phyloP scores from a whole-genome alignment of 2,113 vertebrate species.

The Prunella himalayana region DNA sequence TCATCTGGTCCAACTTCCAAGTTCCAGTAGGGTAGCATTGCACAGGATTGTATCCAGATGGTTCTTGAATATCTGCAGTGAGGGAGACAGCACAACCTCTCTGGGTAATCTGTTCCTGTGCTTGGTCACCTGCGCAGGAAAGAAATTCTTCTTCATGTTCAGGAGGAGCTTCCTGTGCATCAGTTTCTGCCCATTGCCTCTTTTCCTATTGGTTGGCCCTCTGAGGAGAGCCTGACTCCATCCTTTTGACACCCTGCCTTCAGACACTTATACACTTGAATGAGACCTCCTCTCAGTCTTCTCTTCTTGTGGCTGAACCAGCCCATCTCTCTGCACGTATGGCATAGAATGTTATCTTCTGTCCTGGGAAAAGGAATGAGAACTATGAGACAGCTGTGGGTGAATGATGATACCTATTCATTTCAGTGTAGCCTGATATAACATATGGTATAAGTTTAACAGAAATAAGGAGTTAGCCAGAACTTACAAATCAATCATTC shows the following conservation, averaged over 20 bases:
- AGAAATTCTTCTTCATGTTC: neutral
- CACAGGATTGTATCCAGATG: neutral
- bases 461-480: neutral
- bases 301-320: neutral
- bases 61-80: neutral
- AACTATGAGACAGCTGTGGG: neutral
- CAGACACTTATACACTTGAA: neutral
- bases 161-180: neutral
- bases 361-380: neutral
- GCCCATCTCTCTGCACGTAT: neutral
- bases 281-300: neutral
- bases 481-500: neutral
- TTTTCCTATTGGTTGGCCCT: neutral
- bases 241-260: neutral
- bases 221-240: neutral
- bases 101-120: neutral
- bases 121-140: fast-evolving
- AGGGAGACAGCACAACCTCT: no score
- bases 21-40: neutral
- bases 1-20: fast-evolving
- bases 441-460: neutral
- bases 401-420: neutral
- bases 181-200: neutral
- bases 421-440: neutral
- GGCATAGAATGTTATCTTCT: neutral